Percentiles rank a stretch among this genome's conserved stretches.
Evolutionary conservation across 2,113 vertebrate genomes (phyloP).

Genomic region (Brachyhypopomus occidentalis): DNA sequence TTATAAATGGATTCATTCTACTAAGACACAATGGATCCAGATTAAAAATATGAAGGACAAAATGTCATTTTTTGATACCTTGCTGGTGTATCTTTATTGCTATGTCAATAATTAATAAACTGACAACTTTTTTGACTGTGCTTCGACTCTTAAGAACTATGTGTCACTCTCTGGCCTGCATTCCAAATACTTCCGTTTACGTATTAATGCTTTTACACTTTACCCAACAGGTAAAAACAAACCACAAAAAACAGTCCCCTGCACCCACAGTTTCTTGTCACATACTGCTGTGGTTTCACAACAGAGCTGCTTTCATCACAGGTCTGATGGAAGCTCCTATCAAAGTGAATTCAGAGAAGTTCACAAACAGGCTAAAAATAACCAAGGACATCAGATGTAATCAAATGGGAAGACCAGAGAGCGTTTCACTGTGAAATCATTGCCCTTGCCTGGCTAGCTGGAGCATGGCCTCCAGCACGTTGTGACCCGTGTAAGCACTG

Average conservation of each 20-base stretch:
- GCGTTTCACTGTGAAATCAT: not conserved
- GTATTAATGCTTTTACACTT: not conserved
- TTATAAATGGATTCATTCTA: no score
- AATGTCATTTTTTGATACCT: no score
- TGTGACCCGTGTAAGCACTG: slow-evolving; percentile 85
- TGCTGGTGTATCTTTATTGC: no score
- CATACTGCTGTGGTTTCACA: slow-evolving; percentile 12
- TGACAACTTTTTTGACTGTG: no score
- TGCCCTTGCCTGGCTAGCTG: slow-evolving; percentile 84
- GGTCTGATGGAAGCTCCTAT: not conserved
- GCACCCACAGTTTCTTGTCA: slow-evolving; percentile 24
- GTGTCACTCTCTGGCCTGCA: no score
- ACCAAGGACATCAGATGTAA: not conserved
- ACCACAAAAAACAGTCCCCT: not conserved
- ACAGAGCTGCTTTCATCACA: not conserved
- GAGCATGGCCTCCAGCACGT: slow-evolving; percentile 78
- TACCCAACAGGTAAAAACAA: not conserved
- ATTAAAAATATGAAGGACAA: no score
- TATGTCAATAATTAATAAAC: no score
- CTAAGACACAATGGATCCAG: no score
- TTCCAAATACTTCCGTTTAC: no score
- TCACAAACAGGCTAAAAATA: no score
- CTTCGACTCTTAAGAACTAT: no score
- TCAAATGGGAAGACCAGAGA: not conserved
- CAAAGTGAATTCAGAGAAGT: not conserved